Base-by-base conservation (phyloP, 2,797 vertebrate genomes). In the Artibeus lituratus region DNA sequence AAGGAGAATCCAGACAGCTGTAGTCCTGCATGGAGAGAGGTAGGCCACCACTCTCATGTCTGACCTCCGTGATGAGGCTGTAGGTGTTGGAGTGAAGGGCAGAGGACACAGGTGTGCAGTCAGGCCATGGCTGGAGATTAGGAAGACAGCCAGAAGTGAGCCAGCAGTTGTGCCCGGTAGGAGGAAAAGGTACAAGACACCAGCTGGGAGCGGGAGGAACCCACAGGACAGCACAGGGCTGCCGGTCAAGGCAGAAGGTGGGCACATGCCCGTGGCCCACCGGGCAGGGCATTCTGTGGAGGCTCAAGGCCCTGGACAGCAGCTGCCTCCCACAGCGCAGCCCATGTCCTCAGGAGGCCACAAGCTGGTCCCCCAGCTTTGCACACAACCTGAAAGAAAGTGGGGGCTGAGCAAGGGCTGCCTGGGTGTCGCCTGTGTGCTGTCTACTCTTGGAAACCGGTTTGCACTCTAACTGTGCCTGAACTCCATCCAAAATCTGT, bases 331-430 rank as follows among this genome's bases (percentile, higher is more conserved):
- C 32, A 11, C 7, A 18, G 9, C 26, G 2, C 4, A 16, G 29
- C 37, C n/a, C 5, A 3, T 1, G 1, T 26, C 9, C 37, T 14
- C 0, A 72, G 29, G 21, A 1, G 5, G 29, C 18, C 3, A 0
- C 9, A 0, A 15, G 19, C 24, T 2, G 2, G 8, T 32, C 42
- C 22, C 5, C 39, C 16, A 1, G 47, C 32, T 24, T 8, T n/a
- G 35, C 35, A 19, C 39, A 5, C 0, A 22, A 1, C 4, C 19
- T 14, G 49, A 1, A 29, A 29, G 51, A n/a, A 37, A 6, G 22
- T 15, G 39, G 29, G 3, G 4, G 26, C 14, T 55, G 9, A 0
- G 26, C 26, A 10, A 22, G 0, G 29, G 10, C 35, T 10, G 5
- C 90, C 15, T 35, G 55, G 39, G 19, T 1, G 2, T 7, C 18